A percentile compares a stretch with the other conserved stretches of the same genome.
Conservation (phyloP, 2,797 vertebrate species). For the Myripristis murdjan region DNA sequence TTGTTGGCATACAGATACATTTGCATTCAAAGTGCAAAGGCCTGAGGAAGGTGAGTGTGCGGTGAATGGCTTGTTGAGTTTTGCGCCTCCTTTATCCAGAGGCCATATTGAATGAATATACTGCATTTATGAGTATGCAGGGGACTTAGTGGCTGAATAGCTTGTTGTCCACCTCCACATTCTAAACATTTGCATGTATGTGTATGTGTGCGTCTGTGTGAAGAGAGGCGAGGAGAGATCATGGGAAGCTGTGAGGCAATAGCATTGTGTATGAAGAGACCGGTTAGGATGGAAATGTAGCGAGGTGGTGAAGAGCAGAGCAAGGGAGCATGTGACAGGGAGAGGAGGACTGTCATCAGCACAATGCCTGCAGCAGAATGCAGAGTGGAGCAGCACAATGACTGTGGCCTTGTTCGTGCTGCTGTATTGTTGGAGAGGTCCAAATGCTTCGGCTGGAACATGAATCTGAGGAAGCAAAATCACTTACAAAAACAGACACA, state of each 20-base stretch:
- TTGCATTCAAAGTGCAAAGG: slow-evolving; percentile 48
- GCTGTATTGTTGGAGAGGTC: neutral
- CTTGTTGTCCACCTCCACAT: slow-evolving; percentile 41
- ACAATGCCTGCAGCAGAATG: no score
- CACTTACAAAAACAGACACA: neutral
- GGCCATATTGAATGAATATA: slow-evolving; percentile 43
- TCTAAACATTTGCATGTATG: slow-evolving; percentile 12
- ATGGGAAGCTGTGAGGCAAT: slow-evolving; percentile 25
- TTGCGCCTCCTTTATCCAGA: slow-evolving; percentile 34
- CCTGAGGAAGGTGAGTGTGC: slow-evolving; percentile 20
- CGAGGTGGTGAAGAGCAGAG: slow-evolving; percentile 24
- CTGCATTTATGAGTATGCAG: slow-evolving; percentile 42
- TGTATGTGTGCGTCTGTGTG: slow-evolving; percentile 2
- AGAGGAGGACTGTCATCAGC: slow-evolving; percentile 22
- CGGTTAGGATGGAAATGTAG: slow-evolving; percentile 33
- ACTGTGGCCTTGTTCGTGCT: slow-evolving; percentile 57
- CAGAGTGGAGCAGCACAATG: slow-evolving; percentile 48
- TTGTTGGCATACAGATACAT: slow-evolving; percentile 57
- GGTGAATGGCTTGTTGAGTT: slow-evolving; percentile 57
- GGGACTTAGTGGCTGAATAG: slow-evolving; percentile 28
- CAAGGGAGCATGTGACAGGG: neutral
- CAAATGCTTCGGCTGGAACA: slow-evolving; percentile 24
- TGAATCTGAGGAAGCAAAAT: neutral
- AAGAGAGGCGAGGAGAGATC: neutral
- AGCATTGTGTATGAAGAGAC: slow-evolving; percentile 33